A percentile compares a stretch with the other conserved stretches of the same genome.
phyloP scores from a whole-genome alignment of 2,888 invertebrate genomes.

The Pandemis heparana region DNA sequence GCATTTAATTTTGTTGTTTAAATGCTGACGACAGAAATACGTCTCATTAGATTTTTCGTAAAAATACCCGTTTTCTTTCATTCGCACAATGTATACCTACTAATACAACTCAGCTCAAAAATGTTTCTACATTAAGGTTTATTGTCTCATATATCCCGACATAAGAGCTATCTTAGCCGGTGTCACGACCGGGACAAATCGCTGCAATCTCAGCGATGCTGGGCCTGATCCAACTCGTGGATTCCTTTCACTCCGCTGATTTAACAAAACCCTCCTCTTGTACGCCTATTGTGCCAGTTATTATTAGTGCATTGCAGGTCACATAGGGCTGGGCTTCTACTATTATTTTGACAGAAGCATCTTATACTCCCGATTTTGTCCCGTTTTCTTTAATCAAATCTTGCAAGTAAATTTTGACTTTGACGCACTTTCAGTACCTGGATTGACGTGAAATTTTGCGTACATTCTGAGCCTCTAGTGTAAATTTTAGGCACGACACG shows the following conservation, averaged over 20 bases:
- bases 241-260: constrained; percentile 73
- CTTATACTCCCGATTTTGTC: no score
- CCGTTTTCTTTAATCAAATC: no score
- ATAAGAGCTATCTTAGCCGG: constrained; percentile 53
- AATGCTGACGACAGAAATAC: no score
- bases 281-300: constrained; percentile 64
- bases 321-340: background rate
- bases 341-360: background rate
- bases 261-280: constrained; percentile 65
- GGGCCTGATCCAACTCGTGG: constrained; percentile 71
- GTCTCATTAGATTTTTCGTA: no score
- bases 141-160: constrained; percentile 42
- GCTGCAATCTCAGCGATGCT: constrained; percentile 66
- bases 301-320: constrained; percentile 49
- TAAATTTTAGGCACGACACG: no score
- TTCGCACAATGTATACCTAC: background rate
- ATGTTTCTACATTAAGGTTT: constrained; percentile 35
- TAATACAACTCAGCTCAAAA: constrained; percentile 27
- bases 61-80: no score
- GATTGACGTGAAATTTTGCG: no score
- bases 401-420: no score
- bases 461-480: no score
- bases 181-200: constrained; percentile 65
- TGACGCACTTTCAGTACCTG: no score
- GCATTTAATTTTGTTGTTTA: no score